Conservation (phyloP, 2,113 vertebrate genomes). For the Tinamus guttatus region DNA sequence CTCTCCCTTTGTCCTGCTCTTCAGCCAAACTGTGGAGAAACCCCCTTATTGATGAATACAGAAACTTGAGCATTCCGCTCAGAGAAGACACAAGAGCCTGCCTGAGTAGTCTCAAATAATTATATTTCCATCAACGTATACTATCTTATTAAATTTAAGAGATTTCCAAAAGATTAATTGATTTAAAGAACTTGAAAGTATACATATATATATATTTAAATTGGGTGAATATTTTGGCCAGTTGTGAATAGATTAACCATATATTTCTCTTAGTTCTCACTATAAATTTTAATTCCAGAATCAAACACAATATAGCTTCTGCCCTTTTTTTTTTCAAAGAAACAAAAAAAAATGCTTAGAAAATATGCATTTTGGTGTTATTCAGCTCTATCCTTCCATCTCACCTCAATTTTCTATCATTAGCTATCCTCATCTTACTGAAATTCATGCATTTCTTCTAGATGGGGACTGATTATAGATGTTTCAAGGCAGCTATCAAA, state of each 20-base stretch:
- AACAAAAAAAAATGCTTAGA: background rate
- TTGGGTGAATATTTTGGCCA: background rate
- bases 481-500: conserved; percentile 34
- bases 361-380: background rate
- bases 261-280: background rate
- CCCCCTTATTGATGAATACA: too few species aligned
- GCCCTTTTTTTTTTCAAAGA: background rate
- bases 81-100: background rate
- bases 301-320: background rate
- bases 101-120: background rate
- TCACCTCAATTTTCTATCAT: conserved; percentile 23
- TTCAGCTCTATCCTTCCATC: background rate
- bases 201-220: background rate
- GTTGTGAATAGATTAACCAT: background rate
- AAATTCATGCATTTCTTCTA: conserved; percentile 16
- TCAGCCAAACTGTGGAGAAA: too few species aligned
- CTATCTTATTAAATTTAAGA: background rate
- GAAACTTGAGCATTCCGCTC: too few species aligned
- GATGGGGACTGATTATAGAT: background rate
- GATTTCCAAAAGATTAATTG: background rate
- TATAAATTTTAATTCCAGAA: background rate
- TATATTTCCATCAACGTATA: background rate
- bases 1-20: too few species aligned
- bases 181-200: background rate
- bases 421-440: background rate